Evolutionary conservation across 2,888 invertebrate genomes (phyloP).

Genomic region (Hoplodrina blanda): DNA sequence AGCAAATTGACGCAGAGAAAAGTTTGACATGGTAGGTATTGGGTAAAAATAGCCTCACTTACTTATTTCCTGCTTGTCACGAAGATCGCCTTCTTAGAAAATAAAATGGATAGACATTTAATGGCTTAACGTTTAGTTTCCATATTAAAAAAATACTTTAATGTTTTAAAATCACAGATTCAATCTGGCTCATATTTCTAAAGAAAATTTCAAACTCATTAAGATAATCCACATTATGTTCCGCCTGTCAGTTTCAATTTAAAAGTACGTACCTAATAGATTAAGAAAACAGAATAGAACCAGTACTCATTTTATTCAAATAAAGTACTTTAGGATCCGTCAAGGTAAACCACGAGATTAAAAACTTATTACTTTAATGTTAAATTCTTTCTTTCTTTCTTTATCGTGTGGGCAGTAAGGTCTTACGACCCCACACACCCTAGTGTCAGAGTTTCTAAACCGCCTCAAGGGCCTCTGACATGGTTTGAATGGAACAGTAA

Average conservation of each 20-base stretch:
- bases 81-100: not conserved
- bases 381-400: no score
- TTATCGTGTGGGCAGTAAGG: no score
- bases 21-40: slow-evolving; percentile 34
- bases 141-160: not conserved
- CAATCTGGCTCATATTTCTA: not conserved
- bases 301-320: not conserved
- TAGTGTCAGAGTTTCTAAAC: no score
- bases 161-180: slow-evolving; percentile 5
- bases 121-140: not conserved
- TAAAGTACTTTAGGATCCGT: not conserved
- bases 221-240: slow-evolving; percentile 23
- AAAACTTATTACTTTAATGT: no score
- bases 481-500: no score
- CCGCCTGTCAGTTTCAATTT: slow-evolving; percentile 4
- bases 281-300: slow-evolving; percentile 4
- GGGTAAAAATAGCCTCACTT: slow-evolving; percentile 25
- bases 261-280: slow-evolving; percentile 16
- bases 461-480: no score
- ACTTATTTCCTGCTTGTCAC: slow-evolving; percentile 1
- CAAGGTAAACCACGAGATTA: not conserved
- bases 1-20: slow-evolving; percentile 42
- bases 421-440: no score
- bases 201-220: slow-evolving; percentile 3
- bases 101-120: not conserved